Evolutionary conservation across 2,888 invertebrate species (phyloP), one percentile per base, ranked within the genome.

Genomic region (Drosophila gaucha): DNA sequence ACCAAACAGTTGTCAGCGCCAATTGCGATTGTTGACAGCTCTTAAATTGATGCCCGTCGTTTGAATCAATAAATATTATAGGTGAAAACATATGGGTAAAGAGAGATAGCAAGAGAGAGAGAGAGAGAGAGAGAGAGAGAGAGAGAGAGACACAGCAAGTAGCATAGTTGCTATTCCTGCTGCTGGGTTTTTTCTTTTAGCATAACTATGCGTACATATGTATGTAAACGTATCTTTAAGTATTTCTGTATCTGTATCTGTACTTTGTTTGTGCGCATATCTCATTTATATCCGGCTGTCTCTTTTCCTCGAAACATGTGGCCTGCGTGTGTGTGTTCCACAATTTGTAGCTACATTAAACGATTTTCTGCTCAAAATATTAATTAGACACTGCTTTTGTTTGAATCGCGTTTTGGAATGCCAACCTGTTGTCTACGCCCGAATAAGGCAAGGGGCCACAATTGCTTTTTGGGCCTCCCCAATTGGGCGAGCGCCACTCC

Each of bases 31-130:
- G 73, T 63, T 84, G 82, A 78, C 73, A 77, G 82, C 85, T 72
- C 74, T 69, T 78, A 69, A 82, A 75, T 82, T 85, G 84, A 79
- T 84, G 79, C 65, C 73, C 68, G 70, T 69, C 82, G 85, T 86
- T 86, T 84, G 87, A 82, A 75, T 79, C 78, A 86, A 84, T 84
- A 84, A 84, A 84, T 84, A 66, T 75, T 68, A 73, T 86, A 84
- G 82, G 85, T 84, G 79, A 79, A 72, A 79, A 79, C 79, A 86
- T 84, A 80, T 84, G 70, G 56, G 12, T 49, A 16, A n/a, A 35
- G 28, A 43, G 14, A 30, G 36, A 46, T 12, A 28, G 1, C 22
- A 33, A 52, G 3, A 41, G 35, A 54, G 4, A 24, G 14, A 46
- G 6, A 8, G 14, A 36, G 3, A 30, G 14, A 6, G 50, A 9